Base-by-base conservation (phyloP, 2,797 vertebrate species). In the Peromyscus eremicus region DNA sequence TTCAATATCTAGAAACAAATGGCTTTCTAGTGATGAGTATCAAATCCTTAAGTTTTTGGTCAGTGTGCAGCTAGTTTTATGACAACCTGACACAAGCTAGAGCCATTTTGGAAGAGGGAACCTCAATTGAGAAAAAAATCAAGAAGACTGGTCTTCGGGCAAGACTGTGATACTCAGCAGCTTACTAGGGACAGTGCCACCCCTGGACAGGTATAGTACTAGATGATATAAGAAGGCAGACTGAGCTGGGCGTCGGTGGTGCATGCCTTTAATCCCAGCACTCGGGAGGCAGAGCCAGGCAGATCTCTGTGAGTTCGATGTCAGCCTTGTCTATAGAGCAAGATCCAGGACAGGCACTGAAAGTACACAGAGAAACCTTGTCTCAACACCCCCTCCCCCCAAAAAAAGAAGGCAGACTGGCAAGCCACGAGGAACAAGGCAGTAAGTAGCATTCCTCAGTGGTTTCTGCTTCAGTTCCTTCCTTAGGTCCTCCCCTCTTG, bases 21-120 rank as follows among this genome's bases (percentile, higher is more conserved):
- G 29, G 46, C 40, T 96, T n/a, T 84, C 94, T 79, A 79, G 25
- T 90, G 94, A 32, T 86, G 10, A 64, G 3, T 21, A 64, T 52
- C 77, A 92, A 66, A 94, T 84, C 80, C 40, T 43, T 64, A 88
- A 81, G 57, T n/a, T 27, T n/a, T 66, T 11, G 83, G n/a, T 87
- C 84, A 92, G 62, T 34, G 17, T 34, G 29, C 13, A 83, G 29
- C 37, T 73, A 25, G 40, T 71, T 70, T 23, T 95, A 71, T 16
- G 23, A 43, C 37, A 84, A 12, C 9, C 5, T 66, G 60, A 34
- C 60, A 66, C 60, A 84, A 83, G 37, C 37, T 83, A 83, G 9
- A 83, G 25, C 83, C 57, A 43, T 64, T 83, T 43, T 43, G 27
- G 25, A 64, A 83, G 37, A 43, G 9, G 27, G 57, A 32, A 43